phyloP scores from a whole-genome alignment of 2,113 vertebrate genomes.

The Corydoras sp. region DNA sequence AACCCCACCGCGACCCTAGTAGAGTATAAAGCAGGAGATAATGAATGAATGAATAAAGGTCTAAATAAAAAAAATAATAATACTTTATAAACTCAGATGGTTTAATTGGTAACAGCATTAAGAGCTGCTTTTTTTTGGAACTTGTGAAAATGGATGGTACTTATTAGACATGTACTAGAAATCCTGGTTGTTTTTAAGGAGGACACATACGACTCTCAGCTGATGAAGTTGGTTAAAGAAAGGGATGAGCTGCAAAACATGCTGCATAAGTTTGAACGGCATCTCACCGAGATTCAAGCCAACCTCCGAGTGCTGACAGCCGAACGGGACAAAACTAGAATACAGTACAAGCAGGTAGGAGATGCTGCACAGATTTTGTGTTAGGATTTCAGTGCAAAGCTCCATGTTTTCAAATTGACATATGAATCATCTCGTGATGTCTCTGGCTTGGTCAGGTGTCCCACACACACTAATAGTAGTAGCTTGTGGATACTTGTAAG shows the following conservation, averaged over 20 bases:
- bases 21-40: too few relatives aligned
- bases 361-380: neutral
- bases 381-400: too few relatives aligned
- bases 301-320: constrained; percentile 72
- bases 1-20: too few relatives aligned
- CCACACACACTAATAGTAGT: too few relatives aligned
- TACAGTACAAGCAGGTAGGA: constrained; percentile 65
- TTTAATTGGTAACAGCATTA: neutral
- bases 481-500: too few relatives aligned
- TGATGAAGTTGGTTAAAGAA: constrained; percentile 66
- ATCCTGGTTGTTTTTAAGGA: constrained; percentile 46
- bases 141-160: too few relatives aligned
- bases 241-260: constrained; percentile 64
- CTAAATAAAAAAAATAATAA: too few relatives aligned
- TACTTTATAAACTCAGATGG: neutral
- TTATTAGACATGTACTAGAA: neutral
- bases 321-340: constrained; percentile 68
- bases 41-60: too few relatives aligned
- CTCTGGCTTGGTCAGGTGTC: too few relatives aligned
- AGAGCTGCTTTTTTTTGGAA: neutral
- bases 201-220: constrained; percentile 58
- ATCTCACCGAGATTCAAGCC: constrained; percentile 72
- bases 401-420: too few relatives aligned
- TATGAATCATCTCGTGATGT: too few relatives aligned
- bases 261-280: constrained; percentile 65